Evolutionary conservation across 2,113 vertebrate genomes (phyloP), one percentile per base, ranked within the genome.

Genomic region (Neotragus pygmaeus): DNA sequence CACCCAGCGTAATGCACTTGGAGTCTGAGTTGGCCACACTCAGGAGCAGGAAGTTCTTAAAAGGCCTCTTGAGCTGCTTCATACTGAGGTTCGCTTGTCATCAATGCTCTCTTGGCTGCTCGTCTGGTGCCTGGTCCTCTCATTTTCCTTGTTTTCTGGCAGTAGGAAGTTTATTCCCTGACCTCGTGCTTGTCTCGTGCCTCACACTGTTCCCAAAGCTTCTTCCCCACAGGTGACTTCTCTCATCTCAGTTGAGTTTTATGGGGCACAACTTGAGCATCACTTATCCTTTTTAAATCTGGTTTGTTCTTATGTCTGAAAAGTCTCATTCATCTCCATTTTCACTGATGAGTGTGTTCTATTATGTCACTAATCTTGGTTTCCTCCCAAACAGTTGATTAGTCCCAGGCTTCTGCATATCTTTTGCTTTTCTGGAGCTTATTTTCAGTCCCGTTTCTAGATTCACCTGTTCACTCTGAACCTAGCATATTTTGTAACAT

Each of bases 111-210:
- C n/a, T 86, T 93, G 94, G 82, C 91, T 58, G 86, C 89, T 86
- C 70, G 8, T 51, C 47, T 16, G 9, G n/a, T 30, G 33, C 78
- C 96, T 94, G 91, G 19, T 55, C 12, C 60, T 96, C 81, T 85
- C 85, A 47, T 98, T 91, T 88, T 77, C 45, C 91, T 82, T 94
- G 86, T 94, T 90, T 87, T 91, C 58, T 21, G 51, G 80, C 36
- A 27, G 17, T 23, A 51, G 57, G 6, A 7, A 10, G 0, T 23
- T 19, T 4, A 7, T 82, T 73, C 55, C 12, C 51, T 91, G 53
- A 73, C 30, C 28, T 14, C 2, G 19, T 23, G 51, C n/a, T 75
- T 85, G 43, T 86, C 45, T 90, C 27, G 1, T 60, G 17, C 27
- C 70, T 92, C 51, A 45, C 21, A 2, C 36, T 39, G 1, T 85